Conservation (phyloP, 2,888 invertebrate species). For the Ypsolopha scabrella region DNA sequence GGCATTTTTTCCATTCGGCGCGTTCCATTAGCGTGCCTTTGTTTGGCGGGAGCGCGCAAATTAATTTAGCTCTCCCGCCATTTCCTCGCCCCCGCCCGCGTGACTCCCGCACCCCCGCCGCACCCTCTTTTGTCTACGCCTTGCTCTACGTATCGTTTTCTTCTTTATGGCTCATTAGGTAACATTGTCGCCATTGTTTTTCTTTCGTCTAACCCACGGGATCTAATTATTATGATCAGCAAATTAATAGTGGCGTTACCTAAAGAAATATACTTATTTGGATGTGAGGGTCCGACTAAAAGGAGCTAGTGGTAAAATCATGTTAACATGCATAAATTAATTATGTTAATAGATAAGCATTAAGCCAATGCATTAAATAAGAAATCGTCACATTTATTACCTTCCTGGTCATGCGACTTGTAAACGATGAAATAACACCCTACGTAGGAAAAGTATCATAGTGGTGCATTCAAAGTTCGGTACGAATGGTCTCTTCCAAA, state of each 20-base stretch:
- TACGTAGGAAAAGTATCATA: too few species aligned
- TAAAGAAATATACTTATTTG: background rate
- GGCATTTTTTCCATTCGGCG: slow-evolving; percentile 71
- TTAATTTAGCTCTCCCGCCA: slow-evolving; percentile 71
- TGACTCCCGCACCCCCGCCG: slow-evolving; percentile 31
- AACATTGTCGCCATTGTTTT: slow-evolving; percentile 68
- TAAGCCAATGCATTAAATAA: too few species aligned
- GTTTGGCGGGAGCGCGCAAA: slow-evolving; percentile 71
- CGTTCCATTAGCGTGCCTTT: slow-evolving; percentile 71
- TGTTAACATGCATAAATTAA: too few species aligned
- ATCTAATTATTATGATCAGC: slow-evolving; percentile 64
- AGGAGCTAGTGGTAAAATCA: too few species aligned
- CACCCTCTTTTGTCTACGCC: slow-evolving; percentile 68
- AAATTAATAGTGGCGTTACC: slow-evolving; percentile 21
- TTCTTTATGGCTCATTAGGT: slow-evolving; percentile 71
- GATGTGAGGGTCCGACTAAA: too few species aligned
- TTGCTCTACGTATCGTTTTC: slow-evolving; percentile 70
- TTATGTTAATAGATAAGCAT: too few species aligned
- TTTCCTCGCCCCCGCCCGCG: slow-evolving; percentile 40
- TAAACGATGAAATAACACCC: too few species aligned
- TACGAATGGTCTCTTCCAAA: too few species aligned
- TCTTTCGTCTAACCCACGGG: slow-evolving; percentile 50
- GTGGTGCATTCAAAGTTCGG: too few species aligned
- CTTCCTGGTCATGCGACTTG: too few species aligned
- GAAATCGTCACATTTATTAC: too few species aligned